Evolutionary conservation across 2,888 invertebrate species (phyloP).

Genomic region (Polyommatus icarus): DNA sequence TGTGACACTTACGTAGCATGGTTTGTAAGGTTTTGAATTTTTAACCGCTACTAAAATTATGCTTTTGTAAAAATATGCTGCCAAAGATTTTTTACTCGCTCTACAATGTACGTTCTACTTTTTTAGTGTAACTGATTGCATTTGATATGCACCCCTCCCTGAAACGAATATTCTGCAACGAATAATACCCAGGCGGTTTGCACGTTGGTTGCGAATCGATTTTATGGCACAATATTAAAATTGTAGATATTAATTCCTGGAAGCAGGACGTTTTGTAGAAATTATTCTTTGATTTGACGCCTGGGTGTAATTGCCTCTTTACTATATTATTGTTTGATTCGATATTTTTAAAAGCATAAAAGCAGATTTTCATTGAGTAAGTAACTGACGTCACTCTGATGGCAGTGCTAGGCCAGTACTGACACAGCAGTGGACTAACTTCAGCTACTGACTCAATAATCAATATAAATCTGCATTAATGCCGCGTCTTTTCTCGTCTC

Average conservation of each 20-base stretch:
- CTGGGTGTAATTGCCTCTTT: background rate
- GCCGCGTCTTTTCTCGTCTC: too few species aligned
- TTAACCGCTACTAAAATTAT: background rate
- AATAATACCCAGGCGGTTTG: background rate
- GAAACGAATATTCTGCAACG: conserved; percentile 1
- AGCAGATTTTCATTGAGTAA: too few species aligned
- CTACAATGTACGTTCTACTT: background rate
- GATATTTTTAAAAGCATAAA: too few species aligned
- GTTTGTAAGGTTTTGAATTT: background rate
- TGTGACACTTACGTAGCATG: too few species aligned
- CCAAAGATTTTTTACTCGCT: background rate
- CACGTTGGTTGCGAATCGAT: background rate
- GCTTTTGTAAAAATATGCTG: background rate
- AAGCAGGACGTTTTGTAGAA: background rate
- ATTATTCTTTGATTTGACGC: background rate
- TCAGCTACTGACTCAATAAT: too few species aligned
- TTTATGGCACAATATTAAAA: background rate
- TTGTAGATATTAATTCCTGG: background rate
- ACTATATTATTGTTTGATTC: background rate
- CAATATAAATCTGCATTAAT: too few species aligned
- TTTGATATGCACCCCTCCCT: background rate
- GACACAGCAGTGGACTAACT: too few species aligned
- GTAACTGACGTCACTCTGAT: too few species aligned
- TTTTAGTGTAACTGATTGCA: background rate
- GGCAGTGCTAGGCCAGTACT: too few species aligned